Base-by-base conservation (phyloP, 1,140 invertebrate species). In the Dendrolimus punctatus region DNA sequence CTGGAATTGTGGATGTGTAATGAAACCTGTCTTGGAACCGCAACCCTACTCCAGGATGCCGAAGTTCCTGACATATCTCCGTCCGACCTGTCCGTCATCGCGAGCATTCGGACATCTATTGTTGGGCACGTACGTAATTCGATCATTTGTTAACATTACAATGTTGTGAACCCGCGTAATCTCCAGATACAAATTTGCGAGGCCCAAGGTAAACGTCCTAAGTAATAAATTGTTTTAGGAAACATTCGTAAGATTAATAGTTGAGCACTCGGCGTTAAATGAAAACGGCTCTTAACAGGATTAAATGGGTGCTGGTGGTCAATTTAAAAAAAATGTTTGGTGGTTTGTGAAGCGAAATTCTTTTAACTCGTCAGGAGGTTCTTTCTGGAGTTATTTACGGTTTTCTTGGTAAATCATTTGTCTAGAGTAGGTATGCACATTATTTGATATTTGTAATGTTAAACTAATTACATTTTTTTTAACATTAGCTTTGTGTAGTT, bases 171-270 rank as follows among this genome's bases (percentile, higher is more conserved):
- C 66, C 68, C 68, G 60, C 53, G 60, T 71, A 75, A 72, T 76
- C 68, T 65, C 52, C 62, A 57, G 62, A 62, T 65, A 66, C 64
- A 64, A 77, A 80, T 80, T 79, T 69, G 65, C 64, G 57, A 57
- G 63, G 62, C 66, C 62, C 57, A 61, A 55, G 68, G 66, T 66
- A 68, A 62, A 57, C 58, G 66, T 66, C 61, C 67, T 66, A 46
- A 45, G 71, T 80, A 67, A 82, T 79, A 80, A 85, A 85, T 85
- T 80, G 81, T 80, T 81, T 78, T 58, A 72, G 76, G 76, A 67
- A 80, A 75, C 73, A 79, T 76, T 68, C 62, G 55, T 57, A 78
- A 80, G 81, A 85, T 85, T 79, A 80, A 85, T 85, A 71, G 77
- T 71, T 59, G 47, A 38, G 53, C 51, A 55, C 64, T 62, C 64